Base-by-base conservation (phyloP, 1,140 invertebrate genomes). In the Anoplolepis gracilipes region DNA sequence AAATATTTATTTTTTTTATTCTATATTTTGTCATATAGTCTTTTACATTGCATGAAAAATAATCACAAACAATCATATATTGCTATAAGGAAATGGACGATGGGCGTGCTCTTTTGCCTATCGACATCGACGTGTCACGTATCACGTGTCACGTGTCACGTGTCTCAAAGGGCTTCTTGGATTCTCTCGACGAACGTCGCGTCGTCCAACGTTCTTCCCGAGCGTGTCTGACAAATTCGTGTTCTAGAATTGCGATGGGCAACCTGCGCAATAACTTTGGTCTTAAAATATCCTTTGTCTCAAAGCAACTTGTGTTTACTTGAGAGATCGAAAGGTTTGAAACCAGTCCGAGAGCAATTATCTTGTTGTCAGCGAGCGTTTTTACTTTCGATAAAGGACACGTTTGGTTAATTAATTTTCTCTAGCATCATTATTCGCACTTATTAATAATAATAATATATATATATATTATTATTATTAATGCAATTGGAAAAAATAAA, bases 1-100 rank as follows among this genome's bases (percentile, higher is more conserved):
- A 92, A 91, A 92, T 90, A 92, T 90, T 87, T 59, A 88, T 87
- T 87, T 75, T 86, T n/a, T 85, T 75, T 86, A 70, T 36, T 82
- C 22, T 30, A 79, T 79, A 49, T 73, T 67, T 62, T 85, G 77
- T 82, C 55, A 75, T 85, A 90, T 85, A 90, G 46, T 89, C 62
- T 84, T n/a, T n/a, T 90, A 88, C 69, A 82, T 78, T 88, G n/a
- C 65, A 86, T 92, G 85, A 90, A 90, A 92, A 92, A 90, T 92
- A 93, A 91, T 87, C 49, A 87, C 85, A 42, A 91, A 92, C 69
- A 57, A 61, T 90, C 78, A 85, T 57, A 81, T 92, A 92, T 91
- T 92, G 90, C 88, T 89, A n/a, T n/a, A 88, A 62, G 55, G 65
- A 85, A 78, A 85, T 70, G 49, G 46, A 61, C 59, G 30, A 86